A percentile compares a stretch with the other conserved stretches of the same genome.
Conservation (phyloP, 2,888 invertebrate species). For the Tromatobia lineatoria region DNA sequence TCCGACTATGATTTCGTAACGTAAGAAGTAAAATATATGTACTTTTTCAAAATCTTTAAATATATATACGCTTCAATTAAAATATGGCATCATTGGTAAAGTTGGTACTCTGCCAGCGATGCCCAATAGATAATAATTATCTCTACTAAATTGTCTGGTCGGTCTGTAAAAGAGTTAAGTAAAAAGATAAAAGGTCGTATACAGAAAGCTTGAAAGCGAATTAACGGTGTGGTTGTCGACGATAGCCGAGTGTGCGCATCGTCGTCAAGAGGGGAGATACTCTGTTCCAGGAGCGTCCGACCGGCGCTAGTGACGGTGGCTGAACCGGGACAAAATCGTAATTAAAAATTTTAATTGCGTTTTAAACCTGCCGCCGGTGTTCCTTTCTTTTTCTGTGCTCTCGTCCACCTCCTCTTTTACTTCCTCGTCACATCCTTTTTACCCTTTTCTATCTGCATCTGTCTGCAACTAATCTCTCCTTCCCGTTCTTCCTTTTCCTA, state of each 20-base stretch:
- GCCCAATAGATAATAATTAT: slow-evolving; percentile 17
- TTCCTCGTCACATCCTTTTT: slow-evolving; percentile 55
- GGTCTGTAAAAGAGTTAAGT: neutral
- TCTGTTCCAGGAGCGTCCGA: neutral
- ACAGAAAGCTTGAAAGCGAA: neutral
- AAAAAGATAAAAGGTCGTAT: neutral
- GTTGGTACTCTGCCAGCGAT: neutral
- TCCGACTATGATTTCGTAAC: too few relatives aligned
- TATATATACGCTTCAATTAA: neutral
- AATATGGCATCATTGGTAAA: neutral
- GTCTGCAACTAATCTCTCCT: slow-evolving; percentile 24
- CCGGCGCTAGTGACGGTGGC: slow-evolving; percentile 62
- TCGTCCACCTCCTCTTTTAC: slow-evolving; percentile 48
- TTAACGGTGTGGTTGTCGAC: neutral
- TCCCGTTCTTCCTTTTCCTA: neutral
- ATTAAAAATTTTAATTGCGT: slow-evolving; percentile 84
- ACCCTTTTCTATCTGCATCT: slow-evolving; percentile 65
- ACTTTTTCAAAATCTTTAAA: too few relatives aligned
- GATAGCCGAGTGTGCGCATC: slow-evolving; percentile 19
- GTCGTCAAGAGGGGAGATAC: slow-evolving; percentile 4
- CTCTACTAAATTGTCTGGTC: slow-evolving; percentile 14
- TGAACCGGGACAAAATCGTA: slow-evolving; percentile 75
- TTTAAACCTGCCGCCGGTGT: slow-evolving; percentile 77
- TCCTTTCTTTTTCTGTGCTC: slow-evolving; percentile 65
- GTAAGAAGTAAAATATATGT: too few relatives aligned